Base-by-base conservation (phyloP, 1,140 invertebrate species). In the Drosophila littoralis region DNA sequence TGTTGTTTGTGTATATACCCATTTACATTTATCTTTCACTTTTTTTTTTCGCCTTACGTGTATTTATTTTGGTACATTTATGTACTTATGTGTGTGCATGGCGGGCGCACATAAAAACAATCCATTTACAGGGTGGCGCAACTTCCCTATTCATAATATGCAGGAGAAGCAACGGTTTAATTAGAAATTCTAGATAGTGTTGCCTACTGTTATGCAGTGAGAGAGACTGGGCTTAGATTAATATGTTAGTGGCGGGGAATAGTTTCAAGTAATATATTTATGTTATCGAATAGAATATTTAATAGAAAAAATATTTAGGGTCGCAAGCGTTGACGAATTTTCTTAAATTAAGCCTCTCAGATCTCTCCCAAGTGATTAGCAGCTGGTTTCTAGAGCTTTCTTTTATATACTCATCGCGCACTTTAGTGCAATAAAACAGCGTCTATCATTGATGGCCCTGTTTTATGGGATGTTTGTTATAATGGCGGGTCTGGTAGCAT, bases 21-120 rank as follows among this genome's bases (percentile, higher is more conserved):
- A 75, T 75, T 89, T 88, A 86, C 83, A 88, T 86, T 83, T 83
- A 86, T 86, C 83, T 86, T 86, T 88, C 76, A 88, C 79, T 86
- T 88, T 88, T 22, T 88, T 22, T 69, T 70, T 85, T 77, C 60
- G 65, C 66, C 63, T 85, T 81, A 83, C 72, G 79, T 69, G 83
- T 86, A 88, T 86, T 86, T 86, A 88, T 88, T 88, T 86, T 89
- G 73, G 84, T 86, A 86, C 68, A 63, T 64, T 43, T 54, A 68
- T 58, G 46, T 35, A 40, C 33, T 10, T 40, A 2, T 58, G 55
- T 32, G 28, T 15, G 43, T 65, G n/a, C 38, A 28, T 52, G n/a
- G 46, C 58, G 40, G 59, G 69, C 60, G n/a, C 74, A 64, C 78
- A 88, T 86, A 86, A 88, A 77, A 86, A 88, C 82, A 88, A 85